Evolutionary conservation across 2,797 vertebrate genomes (phyloP).

Genomic region (Rhynchotus rufescens): DNA sequence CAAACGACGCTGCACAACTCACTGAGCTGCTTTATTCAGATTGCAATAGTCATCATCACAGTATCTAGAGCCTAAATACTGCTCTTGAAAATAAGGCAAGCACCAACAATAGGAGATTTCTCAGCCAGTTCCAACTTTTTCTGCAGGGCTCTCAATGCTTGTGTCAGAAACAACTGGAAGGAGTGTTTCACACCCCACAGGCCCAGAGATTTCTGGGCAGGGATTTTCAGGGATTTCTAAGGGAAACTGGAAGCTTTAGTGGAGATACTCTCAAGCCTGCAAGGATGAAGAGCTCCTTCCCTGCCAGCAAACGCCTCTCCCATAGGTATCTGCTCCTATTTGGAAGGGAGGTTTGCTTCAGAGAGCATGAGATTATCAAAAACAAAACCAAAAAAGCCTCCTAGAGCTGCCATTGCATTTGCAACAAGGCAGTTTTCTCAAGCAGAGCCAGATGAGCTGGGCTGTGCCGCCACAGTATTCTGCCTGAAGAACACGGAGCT

Average conservation of each 20-base stretch:
- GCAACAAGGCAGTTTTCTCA: background rate
- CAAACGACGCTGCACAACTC: conserved; percentile 5
- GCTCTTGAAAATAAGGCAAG: conserved; percentile 46
- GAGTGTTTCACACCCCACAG: background rate
- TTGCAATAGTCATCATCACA: background rate
- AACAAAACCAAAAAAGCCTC: background rate
- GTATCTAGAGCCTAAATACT: conserved; percentile 36
- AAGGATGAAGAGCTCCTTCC: background rate
- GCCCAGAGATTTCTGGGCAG: no score
- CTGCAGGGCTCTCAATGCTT: background rate
- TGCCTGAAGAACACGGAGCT: background rate
- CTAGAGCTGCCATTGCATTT: background rate
- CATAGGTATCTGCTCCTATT: background rate
- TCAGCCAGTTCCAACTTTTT: conserved; percentile 28
- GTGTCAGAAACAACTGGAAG: conserved; percentile 26
- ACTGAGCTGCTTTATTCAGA: conserved; percentile 35
- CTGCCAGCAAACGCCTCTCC: conserved; percentile 1
- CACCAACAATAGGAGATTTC: conserved; percentile 14
- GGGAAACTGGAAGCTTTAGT: conserved; percentile 20
- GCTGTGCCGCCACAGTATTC: background rate
- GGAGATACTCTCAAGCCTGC: background rate
- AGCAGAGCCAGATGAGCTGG: background rate
- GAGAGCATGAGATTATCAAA: background rate
- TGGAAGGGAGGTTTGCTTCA: background rate
- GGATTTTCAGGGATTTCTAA: conserved; percentile 16